Evolutionary conservation across 2,888 invertebrate genomes (phyloP).

Genomic region (Drosophila quasianomalipes): DNA sequence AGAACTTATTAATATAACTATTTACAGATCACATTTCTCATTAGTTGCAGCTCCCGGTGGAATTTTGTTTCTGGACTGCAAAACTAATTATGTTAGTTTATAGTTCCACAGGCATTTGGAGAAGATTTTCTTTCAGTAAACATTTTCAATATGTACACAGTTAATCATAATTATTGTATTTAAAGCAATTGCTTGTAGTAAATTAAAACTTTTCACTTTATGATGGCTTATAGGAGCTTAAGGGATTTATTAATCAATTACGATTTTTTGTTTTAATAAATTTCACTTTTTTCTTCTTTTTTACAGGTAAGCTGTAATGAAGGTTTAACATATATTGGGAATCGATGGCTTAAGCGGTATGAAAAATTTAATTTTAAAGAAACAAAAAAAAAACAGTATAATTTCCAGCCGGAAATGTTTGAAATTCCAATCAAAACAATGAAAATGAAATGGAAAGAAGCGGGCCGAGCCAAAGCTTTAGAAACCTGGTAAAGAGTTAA

Average conservation of each 20-base stretch:
- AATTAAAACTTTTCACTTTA: background rate
- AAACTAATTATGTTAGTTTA: conserved; percentile 1
- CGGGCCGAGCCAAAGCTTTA: background rate
- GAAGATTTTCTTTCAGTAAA: background rate
- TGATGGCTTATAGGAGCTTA: background rate
- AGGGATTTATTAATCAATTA: conserved; percentile 8
- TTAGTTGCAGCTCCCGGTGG: background rate
- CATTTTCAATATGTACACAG: conserved; percentile 2
- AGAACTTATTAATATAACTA: conserved; percentile 1
- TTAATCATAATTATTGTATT: background rate
- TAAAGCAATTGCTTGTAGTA: background rate
- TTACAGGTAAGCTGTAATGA: conserved; percentile 33
- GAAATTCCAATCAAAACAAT: background rate
- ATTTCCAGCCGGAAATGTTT: background rate
- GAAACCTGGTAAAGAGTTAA: background rate
- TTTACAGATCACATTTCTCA: conserved; percentile 3
- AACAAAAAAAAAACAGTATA: background rate
- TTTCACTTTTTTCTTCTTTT: background rate
- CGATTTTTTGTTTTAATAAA: background rate
- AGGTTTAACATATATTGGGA: background rate
- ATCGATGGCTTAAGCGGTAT: background rate
- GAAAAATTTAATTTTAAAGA: background rate
- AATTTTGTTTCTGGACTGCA: background rate
- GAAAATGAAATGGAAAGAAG: background rate
- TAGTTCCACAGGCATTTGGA: background rate